Conservation (phyloP, 2,113 vertebrate genomes). For the Thryonomys swinderianus region DNA sequence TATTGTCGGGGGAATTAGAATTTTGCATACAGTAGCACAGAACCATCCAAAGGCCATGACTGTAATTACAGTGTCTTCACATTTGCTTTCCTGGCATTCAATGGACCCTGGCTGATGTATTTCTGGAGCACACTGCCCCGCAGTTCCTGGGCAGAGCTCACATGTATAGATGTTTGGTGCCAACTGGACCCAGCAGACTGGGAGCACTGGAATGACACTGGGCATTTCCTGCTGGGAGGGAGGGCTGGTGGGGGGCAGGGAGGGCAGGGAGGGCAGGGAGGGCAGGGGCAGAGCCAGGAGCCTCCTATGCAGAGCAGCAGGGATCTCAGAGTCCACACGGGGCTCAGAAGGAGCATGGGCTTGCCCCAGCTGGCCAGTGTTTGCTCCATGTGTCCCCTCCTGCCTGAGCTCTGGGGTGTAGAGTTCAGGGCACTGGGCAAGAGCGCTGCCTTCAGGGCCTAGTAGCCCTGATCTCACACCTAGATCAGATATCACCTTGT, state of each 20-base stretch:
- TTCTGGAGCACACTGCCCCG: constrained; percentile 9
- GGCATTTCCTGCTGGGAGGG: not conserved
- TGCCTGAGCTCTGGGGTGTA: too few species aligned
- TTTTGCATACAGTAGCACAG: constrained; percentile 9
- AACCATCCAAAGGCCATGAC: constrained; percentile 29
- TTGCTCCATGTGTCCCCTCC: not conserved
- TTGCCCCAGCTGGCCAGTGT: fast-evolving
- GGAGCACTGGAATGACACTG: not conserved
- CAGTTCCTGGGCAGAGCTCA: constrained; percentile 1
- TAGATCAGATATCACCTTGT: fast-evolving
- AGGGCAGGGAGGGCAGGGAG: not conserved
- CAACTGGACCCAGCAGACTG: constrained; percentile 32
- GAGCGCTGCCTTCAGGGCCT: fast-evolving
- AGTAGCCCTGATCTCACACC: fast-evolving
- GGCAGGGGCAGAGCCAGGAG: fast-evolving
- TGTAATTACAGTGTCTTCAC: constrained; percentile 60
- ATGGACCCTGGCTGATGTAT: constrained; percentile 66
- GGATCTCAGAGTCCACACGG: fast-evolving
- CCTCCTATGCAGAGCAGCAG: fast-evolving
- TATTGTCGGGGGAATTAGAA: not conserved
- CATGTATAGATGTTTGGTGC: constrained; percentile 38
- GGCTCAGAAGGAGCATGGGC: fast-evolving
- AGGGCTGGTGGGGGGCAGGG: too few species aligned
- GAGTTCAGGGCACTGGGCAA: fast-evolving
- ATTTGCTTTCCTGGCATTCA: constrained; percentile 46